Conservation (phyloP, 2,113 vertebrate genomes). For the Labeo rohita region DNA sequence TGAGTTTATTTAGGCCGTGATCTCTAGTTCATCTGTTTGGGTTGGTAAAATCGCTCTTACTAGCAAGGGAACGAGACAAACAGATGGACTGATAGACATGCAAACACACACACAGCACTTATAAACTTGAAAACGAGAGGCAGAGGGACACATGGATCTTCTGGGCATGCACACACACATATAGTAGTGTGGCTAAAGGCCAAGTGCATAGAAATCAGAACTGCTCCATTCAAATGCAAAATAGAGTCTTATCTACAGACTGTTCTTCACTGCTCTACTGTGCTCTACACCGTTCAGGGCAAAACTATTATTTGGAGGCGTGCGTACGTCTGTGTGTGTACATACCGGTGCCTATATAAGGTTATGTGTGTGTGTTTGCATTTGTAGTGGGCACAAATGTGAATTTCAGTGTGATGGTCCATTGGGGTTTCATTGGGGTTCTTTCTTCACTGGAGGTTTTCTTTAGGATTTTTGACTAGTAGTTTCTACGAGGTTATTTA, state of each 20-base stretch:
- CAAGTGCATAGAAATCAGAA: conserved; percentile 70
- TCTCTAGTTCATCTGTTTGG: conserved; percentile 22
- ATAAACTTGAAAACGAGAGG: conserved; percentile 58
- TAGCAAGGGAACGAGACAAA: conserved; percentile 9
- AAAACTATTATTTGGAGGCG: conserved; percentile 68
- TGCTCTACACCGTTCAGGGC: conserved; percentile 73
- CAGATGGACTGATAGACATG: conserved; percentile 41
- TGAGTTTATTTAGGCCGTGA: conserved; percentile 3
- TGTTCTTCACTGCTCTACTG: conserved; percentile 64
- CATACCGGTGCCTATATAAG: conserved; percentile 13
- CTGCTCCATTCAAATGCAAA: conserved; percentile 76
- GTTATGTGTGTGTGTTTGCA: conserved; percentile 36
- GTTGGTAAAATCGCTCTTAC: neutral
- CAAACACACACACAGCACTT: conserved; percentile 28
- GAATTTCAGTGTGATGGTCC: conserved; percentile 23
- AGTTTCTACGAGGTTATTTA: neutral
- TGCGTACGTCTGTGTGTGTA: neutral
- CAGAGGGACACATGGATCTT: conserved; percentile 63
- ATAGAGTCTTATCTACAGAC: conserved; percentile 74
- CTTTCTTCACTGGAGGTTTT: neutral
- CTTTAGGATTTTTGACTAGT: neutral
- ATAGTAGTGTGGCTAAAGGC: conserved; percentile 70
- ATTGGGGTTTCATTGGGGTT: neutral
- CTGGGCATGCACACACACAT: conserved; percentile 61
- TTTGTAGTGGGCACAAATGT: neutral